Percentiles rank a stretch among this genome's conserved stretches.
These are phyloP conservation scores for Cactoblastis cactorum DNA, from an alignment of 2,888 invertebrate genomes.

Conservation along the genomic window DNA sequence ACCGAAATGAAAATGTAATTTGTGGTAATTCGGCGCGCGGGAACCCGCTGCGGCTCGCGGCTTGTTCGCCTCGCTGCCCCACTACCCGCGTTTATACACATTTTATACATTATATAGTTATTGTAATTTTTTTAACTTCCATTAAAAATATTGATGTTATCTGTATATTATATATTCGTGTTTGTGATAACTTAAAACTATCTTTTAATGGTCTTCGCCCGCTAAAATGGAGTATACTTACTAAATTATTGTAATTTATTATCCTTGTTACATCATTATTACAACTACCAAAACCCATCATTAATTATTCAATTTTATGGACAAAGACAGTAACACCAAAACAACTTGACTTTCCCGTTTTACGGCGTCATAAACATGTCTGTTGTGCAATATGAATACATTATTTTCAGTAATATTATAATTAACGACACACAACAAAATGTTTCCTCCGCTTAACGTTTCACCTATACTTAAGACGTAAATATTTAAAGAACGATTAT, in stretches of 20 bases:
- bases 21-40: slow-evolving; percentile 57
- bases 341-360: slow-evolving; percentile 7
- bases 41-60: slow-evolving; percentile 32
- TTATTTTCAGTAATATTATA: slow-evolving; percentile 4
- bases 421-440: slow-evolving; percentile 1
- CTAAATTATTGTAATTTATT: slow-evolving; percentile 17
- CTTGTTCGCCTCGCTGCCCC: slow-evolving; percentile 43
- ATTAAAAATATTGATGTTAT: too few species aligned
- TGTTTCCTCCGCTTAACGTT: slow-evolving; percentile 3
- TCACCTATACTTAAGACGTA: not conserved
- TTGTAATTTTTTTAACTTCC: slow-evolving; percentile 10
- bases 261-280: too few species aligned
- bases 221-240: too few species aligned
- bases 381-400: slow-evolving; percentile 15
- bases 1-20: slow-evolving; percentile 73
- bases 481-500: slow-evolving; percentile 8
- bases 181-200: too few species aligned
- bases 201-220: too few species aligned
- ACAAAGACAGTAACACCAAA: not conserved
- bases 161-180: too few species aligned
- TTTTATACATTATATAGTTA: slow-evolving; percentile 23
- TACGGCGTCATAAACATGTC: slow-evolving; percentile 14
- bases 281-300: not conserved
- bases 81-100: slow-evolving; percentile 28
- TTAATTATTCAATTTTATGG: slow-evolving; percentile 8